Percentiles rank a stretch among this genome's conserved stretches.
phyloP scores from a whole-genome alignment of 2,888 invertebrate genomes.

The Stenurella melanura region DNA sequence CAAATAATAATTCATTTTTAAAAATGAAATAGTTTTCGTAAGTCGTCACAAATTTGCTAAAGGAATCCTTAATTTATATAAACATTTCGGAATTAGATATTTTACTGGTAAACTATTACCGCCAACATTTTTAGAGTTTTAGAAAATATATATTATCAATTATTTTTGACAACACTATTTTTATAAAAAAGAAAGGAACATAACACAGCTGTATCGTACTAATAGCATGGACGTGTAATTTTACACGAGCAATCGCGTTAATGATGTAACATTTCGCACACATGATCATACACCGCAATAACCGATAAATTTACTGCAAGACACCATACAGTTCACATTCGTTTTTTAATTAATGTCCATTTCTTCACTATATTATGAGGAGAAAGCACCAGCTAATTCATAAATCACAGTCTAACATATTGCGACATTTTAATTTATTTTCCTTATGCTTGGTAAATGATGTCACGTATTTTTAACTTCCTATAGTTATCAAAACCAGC shows the following conservation, averaged over 20 bases:
- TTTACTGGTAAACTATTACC: too few species aligned
- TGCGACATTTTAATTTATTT: not conserved
- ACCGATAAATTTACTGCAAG: slow-evolving; percentile 27
- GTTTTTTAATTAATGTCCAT: slow-evolving; percentile 26
- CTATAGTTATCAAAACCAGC: not conserved
- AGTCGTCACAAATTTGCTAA: too few species aligned
- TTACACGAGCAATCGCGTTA: slow-evolving; percentile 10
- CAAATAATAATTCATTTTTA: too few species aligned
- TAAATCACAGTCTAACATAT: slow-evolving; percentile 10
- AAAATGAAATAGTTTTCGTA: too few species aligned
- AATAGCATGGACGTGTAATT: slow-evolving; percentile 24
- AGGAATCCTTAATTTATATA: too few species aligned
- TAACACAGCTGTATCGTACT: too few species aligned
- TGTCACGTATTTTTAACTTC: slow-evolving; percentile 14
- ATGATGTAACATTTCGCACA: slow-evolving; percentile 26
- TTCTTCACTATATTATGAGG: slow-evolving; percentile 10
- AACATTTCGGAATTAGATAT: too few species aligned
- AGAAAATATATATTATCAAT: too few species aligned
- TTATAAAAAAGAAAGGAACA: too few species aligned
- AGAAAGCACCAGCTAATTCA: not conserved
- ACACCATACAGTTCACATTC: slow-evolving; percentile 22
- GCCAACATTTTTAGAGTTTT: too few species aligned
- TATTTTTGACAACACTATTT: too few species aligned
- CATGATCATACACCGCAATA: slow-evolving; percentile 21
- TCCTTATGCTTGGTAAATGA: not conserved